phyloP scores from a whole-genome alignment of 2,797 vertebrate genomes.

The Erithacus rubecula region DNA sequence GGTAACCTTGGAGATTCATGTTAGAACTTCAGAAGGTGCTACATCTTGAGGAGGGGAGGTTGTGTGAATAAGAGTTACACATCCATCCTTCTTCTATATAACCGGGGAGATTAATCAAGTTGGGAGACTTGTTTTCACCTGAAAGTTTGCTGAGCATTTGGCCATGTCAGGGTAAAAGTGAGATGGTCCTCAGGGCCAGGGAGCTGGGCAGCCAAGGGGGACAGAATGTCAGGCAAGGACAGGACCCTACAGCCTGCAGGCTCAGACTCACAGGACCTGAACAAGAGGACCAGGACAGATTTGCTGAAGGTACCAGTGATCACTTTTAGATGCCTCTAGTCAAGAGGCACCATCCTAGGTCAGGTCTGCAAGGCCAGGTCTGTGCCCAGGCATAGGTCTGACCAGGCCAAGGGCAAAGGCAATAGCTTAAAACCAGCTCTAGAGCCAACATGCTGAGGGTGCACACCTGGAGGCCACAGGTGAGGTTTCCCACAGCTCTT shows the following conservation, averaged over 20 bases:
- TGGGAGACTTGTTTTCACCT: neutral
- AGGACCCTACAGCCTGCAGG: neutral
- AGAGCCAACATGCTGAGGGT: neutral
- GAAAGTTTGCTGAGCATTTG: neutral
- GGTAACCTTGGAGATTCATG: slow-evolving; percentile 74
- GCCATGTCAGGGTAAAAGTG: neutral
- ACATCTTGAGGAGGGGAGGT: neutral
- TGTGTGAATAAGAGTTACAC: neutral
- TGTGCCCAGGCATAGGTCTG: neutral
- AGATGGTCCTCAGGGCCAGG: neutral
- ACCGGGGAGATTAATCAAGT: neutral
- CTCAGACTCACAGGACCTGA: neutral
- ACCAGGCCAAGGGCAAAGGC: neutral
- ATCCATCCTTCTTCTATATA: neutral
- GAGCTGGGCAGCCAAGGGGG: neutral
- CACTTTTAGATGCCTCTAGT: neutral
- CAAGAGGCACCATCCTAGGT: rapidly evolving
- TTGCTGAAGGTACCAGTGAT: neutral
- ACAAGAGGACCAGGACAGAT: neutral
- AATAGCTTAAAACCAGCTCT: neutral
- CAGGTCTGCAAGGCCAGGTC: neutral
- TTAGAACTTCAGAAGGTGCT: neutral
- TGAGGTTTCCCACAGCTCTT: neutral
- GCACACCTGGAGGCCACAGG: neutral
- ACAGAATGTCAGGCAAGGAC: neutral